Conservation (phyloP, 2,888 invertebrate genomes). For the Bellardia bayeri region DNA sequence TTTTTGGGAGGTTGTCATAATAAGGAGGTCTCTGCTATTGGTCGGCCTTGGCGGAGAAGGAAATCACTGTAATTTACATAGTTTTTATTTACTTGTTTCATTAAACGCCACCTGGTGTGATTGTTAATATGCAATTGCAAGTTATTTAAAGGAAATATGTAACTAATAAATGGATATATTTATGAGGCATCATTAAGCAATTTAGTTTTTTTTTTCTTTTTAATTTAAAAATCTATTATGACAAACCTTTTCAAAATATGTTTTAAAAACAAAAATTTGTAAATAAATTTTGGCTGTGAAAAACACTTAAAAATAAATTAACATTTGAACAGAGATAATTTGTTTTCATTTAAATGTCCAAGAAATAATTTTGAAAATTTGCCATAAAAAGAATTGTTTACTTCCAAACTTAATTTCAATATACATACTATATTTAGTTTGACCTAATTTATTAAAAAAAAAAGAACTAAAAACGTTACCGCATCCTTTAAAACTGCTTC, state of each 20-base stretch:
- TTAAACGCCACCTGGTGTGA: background rate
- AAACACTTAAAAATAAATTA: too few relatives aligned
- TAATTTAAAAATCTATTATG: background rate
- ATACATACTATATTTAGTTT: background rate
- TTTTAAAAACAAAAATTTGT: too few relatives aligned
- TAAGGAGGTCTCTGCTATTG: too few relatives aligned
- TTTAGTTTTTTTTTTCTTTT: background rate
- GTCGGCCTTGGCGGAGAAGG: too few relatives aligned
- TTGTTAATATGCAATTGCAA: background rate
- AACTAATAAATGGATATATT: background rate
- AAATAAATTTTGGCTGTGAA: too few relatives aligned
- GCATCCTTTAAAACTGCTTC: background rate
- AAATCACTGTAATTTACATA: background rate
- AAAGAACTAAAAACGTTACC: background rate
- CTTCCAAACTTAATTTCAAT: too few relatives aligned
- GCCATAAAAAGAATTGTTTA: background rate
- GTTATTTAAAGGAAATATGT: background rate
- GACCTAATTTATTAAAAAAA: conserved; percentile 31
- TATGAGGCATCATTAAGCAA: background rate
- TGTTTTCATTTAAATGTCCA: too few relatives aligned
- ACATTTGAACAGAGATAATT: too few relatives aligned
- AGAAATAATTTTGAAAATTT: too few relatives aligned
- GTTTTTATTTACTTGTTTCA: background rate
- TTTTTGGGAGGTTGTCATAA: too few relatives aligned
- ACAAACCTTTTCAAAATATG: too few relatives aligned